A percentile compares a stretch with the other conserved stretches of the same genome.
Conservation (phyloP, 2,797 vertebrate genomes). For the Rhodeus uyekii region DNA sequence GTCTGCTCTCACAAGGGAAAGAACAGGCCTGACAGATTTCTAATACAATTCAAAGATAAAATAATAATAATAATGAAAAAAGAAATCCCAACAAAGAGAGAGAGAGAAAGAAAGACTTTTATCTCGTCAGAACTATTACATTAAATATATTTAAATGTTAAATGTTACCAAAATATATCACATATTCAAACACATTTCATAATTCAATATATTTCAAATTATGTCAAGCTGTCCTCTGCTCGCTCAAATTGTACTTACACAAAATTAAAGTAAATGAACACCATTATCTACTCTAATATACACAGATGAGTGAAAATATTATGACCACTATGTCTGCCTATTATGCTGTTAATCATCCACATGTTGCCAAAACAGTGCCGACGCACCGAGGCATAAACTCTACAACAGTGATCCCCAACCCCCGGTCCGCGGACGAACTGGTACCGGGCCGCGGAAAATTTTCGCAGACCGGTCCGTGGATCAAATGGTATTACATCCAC, state of each 20-base stretch:
- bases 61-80: not conserved
- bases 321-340: not conserved
- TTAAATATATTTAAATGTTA: not conserved
- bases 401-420: too few relatives aligned
- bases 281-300: not conserved
- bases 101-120: not conserved
- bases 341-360: not conserved
- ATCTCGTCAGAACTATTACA: not conserved
- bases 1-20: constrained; percentile 2
- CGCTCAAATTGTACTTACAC: not conserved
- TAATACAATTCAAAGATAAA: constrained; percentile 33
- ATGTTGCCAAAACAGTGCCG: not conserved
- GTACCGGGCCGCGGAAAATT: too few relatives aligned
- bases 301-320: not conserved
- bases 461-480: too few relatives aligned
- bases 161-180: not conserved
- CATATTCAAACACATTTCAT: too few relatives aligned
- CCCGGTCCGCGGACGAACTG: too few relatives aligned
- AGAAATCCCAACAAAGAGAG: not conserved
- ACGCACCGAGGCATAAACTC: not conserved
- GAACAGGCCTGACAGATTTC: constrained; percentile 10
- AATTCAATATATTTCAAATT: not conserved
- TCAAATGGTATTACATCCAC: not conserved
- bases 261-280: not conserved
- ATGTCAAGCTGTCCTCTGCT: not conserved